Percentiles rank a stretch among this genome's conserved stretches.
These are phyloP conservation scores for Ciconia boyciana DNA, from an alignment of 2,113 vertebrate species.

Conservation along the genomic window DNA sequence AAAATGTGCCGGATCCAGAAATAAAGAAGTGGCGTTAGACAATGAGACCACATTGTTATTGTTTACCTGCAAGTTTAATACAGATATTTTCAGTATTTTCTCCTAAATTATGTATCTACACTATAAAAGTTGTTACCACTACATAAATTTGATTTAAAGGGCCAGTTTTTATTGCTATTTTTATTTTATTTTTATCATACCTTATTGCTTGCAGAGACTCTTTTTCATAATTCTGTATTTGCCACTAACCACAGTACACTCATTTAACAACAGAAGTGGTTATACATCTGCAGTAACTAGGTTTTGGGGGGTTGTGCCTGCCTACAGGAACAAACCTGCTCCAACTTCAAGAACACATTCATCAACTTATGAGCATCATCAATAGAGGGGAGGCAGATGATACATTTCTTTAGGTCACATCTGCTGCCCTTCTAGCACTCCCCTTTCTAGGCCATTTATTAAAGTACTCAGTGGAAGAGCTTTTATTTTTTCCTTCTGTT, in stretches of 20 bases:
- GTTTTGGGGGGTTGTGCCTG: neutral
- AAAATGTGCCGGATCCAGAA: neutral
- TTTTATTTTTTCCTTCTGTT: neutral
- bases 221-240: neutral
- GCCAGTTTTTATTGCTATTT: neutral
- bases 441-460: neutral
- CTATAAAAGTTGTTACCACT: neutral
- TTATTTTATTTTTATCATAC: neutral
- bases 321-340: neutral
- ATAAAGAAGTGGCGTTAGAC: neutral
- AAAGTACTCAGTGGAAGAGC: neutral
- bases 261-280: neutral
- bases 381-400: neutral
- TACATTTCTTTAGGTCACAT: neutral
- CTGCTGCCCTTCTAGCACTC: neutral
- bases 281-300: neutral
- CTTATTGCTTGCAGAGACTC: neutral
- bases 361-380: neutral
- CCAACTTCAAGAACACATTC: neutral
- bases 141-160: neutral
- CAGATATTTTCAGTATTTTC: neutral
- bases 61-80: neutral
- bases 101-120: neutral
- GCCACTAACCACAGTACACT: neutral
- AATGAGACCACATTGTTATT: neutral